phyloP scores from a whole-genome alignment of 2,113 vertebrate species.

The Psilopsiagon aurifrons region DNA sequence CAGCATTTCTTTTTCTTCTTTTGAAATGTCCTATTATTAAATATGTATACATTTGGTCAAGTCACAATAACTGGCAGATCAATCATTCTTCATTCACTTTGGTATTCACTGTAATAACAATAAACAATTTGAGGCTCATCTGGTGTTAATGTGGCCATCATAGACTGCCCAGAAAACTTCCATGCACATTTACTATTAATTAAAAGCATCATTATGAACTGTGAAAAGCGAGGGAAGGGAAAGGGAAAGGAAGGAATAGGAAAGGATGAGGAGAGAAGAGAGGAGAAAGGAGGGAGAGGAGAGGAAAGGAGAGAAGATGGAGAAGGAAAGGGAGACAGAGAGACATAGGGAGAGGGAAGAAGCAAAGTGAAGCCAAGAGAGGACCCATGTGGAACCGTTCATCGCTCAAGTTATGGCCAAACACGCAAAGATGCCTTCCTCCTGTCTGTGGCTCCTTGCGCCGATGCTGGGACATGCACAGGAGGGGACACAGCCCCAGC shows the following conservation, averaged over 20 bases:
- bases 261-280: too few species aligned
- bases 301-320: neutral
- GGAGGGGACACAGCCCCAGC: neutral
- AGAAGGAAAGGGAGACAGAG: neutral
- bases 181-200: constrained; percentile 63
- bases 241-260: neutral
- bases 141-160: constrained; percentile 76
- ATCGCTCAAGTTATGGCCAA: neutral
- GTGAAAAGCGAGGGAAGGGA: neutral
- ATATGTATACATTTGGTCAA: neutral
- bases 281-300: neutral
- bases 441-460: neutral
- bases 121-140: constrained; percentile 66
- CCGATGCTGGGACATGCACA: neutral
- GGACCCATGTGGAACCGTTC: neutral
- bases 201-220: constrained; percentile 65
- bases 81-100: constrained; percentile 29
- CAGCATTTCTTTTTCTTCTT: constrained; percentile 20
- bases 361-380: neutral
- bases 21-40: neutral
- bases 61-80: constrained; percentile 12
- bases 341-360: neutral
- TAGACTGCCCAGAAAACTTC: constrained; percentile 59
- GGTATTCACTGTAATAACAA: constrained; percentile 47
- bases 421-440: neutral